phyloP scores from a whole-genome alignment of 2,797 vertebrate genomes.

The Triplophysa yarkandensis region DNA sequence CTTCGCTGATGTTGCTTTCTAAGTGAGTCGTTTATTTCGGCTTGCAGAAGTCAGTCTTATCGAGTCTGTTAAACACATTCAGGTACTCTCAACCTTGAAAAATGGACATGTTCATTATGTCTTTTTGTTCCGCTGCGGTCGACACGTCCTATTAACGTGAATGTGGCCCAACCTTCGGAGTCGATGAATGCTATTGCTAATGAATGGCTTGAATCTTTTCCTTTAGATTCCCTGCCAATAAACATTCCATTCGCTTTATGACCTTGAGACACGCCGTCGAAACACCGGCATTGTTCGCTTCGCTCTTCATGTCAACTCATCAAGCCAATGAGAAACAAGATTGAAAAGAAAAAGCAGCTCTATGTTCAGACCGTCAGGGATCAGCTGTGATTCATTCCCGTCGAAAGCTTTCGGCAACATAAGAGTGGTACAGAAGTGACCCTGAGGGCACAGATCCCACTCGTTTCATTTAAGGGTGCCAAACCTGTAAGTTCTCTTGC shows the following conservation, averaged over 20 bases:
- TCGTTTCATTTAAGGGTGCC: conserved; percentile 9
- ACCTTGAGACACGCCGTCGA: conserved; percentile 50
- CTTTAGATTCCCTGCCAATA: conserved; percentile 53
- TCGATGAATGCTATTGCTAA: conserved; percentile 51
- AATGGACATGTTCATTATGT: conserved; percentile 27
- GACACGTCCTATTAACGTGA: conserved; percentile 45
- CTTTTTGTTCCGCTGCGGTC: conserved; percentile 31
- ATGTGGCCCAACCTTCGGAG: conserved; percentile 48
- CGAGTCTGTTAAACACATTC: conserved; percentile 24
- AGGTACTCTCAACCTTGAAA: conserved; percentile 42
- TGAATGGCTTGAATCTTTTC: conserved; percentile 51
- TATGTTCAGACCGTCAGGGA: conserved; percentile 5
- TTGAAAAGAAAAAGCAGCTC: conserved; percentile 15
- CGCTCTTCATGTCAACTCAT: conserved; percentile 17
- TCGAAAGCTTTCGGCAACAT: conserved; percentile 2
- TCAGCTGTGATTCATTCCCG: conserved; percentile 4
- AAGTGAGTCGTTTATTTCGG: not conserved
- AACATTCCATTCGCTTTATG: conserved; percentile 56
- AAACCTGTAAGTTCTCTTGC: not conserved
- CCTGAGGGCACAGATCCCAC: not conserved
- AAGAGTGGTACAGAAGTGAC: not conserved
- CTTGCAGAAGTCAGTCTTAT: no score
- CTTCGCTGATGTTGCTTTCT: no score
- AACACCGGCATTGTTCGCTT: conserved; percentile 46
- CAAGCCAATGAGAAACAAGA: conserved; percentile 25